These are phyloP conservation scores for Sander lucioperca DNA, from an alignment of 2,113 vertebrate genomes.

Conservation along the genomic window DNA sequence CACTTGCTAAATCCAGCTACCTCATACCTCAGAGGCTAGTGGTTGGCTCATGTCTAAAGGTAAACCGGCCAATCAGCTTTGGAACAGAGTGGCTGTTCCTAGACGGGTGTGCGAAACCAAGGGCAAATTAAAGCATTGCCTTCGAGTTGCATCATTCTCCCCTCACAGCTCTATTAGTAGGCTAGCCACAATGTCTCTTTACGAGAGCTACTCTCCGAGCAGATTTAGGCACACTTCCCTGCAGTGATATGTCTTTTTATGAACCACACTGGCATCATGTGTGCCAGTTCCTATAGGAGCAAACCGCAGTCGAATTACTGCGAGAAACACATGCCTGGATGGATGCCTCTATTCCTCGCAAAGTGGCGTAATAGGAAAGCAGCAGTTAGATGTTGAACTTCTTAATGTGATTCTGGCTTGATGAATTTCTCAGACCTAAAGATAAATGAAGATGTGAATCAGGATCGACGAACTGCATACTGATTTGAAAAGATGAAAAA, in stretches of 20 bases:
- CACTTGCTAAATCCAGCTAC: constrained; percentile 74
- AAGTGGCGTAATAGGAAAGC: constrained; percentile 41
- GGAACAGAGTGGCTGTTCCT: constrained; percentile 77
- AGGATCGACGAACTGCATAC: constrained; percentile 15
- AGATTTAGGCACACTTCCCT: constrained; percentile 79
- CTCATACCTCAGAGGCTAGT: constrained; percentile 70
- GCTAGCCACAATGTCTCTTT: constrained; percentile 81
- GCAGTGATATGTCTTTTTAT: constrained; percentile 81
- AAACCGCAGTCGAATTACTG: constrained; percentile 52
- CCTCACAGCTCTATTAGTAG: constrained; percentile 82
- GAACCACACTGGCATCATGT: constrained; percentile 72
- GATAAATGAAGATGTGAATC: constrained; percentile 38
- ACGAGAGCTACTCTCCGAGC: constrained; percentile 75
- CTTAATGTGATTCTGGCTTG: constrained; percentile 9
- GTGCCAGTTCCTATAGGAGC: constrained; percentile 67
- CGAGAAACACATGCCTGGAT: constrained; percentile 43
- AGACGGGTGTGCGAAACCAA: constrained; percentile 79
- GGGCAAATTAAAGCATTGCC: constrained; percentile 84
- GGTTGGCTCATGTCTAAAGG: constrained; percentile 79
- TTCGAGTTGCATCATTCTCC: constrained; percentile 86
- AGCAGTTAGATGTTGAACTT: constrained; percentile 12
- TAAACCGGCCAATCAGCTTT: constrained; percentile 80
- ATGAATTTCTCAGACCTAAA: constrained; percentile 41
- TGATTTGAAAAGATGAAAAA: constrained; percentile 37
- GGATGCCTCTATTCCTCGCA: constrained; percentile 39